phyloP scores from a whole-genome alignment of 2,113 vertebrate species.

The Barbus barbus region DNA sequence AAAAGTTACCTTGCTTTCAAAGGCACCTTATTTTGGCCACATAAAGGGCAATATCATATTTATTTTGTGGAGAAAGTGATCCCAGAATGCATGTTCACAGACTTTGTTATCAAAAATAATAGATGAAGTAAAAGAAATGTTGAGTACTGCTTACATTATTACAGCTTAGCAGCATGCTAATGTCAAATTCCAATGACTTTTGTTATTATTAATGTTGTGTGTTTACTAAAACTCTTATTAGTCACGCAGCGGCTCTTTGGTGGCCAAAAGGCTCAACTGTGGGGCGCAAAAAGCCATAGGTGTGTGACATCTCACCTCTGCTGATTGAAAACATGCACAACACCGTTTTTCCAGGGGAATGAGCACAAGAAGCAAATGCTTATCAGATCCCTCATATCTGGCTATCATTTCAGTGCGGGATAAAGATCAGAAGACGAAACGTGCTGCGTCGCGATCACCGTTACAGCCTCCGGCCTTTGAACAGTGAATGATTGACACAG shows the following conservation, averaged over 20 bases:
- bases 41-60: neutral
- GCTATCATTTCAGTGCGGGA: neutral
- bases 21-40: neutral
- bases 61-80: neutral
- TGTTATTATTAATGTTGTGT: neutral
- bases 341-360: neutral
- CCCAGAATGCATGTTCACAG: neutral
- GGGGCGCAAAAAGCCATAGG: neutral
- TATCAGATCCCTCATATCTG: conserved; percentile 3
- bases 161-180: neutral
- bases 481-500: conserved; percentile 27
- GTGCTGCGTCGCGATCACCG: neutral
- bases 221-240: neutral
- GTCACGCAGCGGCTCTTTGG: neutral
- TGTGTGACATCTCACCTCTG: neutral
- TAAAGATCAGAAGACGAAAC: conserved; percentile 21
- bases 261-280: neutral
- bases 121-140: neutral
- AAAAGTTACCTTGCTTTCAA: neutral
- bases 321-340: neutral
- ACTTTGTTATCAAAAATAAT: neutral
- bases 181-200: neutral
- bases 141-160: neutral
- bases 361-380: neutral
- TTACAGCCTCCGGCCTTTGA: neutral